These are phyloP conservation scores for Oceanites oceanicus DNA, from an alignment of 2,113 vertebrate genomes.

Conservation along the genomic window DNA sequence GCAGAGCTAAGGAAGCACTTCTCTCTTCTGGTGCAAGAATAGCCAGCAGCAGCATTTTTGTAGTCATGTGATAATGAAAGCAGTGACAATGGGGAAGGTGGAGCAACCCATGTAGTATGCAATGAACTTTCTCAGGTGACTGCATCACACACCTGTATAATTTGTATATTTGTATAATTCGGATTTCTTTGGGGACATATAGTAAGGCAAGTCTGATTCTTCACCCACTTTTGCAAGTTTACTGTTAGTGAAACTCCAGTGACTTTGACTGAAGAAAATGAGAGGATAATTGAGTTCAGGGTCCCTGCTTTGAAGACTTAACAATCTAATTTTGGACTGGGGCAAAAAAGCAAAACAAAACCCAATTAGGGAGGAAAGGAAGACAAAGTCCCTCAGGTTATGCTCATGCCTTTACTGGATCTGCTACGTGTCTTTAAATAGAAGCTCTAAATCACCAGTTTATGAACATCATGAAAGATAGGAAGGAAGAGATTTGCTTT, in stretches of 20 bases:
- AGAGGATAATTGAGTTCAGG: constrained; percentile 48
- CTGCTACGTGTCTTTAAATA: not conserved
- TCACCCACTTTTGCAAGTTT: not conserved
- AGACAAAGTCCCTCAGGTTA: constrained; percentile 39
- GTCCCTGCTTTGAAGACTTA: constrained; percentile 44
- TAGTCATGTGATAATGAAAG: not conserved
- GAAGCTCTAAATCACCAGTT: constrained; percentile 1
- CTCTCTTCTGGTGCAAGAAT: not conserved
- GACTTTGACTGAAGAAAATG: constrained; percentile 37
- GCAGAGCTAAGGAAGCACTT: not conserved
- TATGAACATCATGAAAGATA: not conserved
- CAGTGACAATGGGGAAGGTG: not conserved
- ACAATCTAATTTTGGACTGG: constrained; percentile 33
- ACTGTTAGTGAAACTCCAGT: not conserved
- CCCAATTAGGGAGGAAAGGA: constrained; percentile 29
- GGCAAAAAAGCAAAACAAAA: constrained; percentile 36
- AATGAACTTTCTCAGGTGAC: not conserved
- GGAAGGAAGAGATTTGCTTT: not conserved
- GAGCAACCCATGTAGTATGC: not conserved
- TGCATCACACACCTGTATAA: rapidly evolving
- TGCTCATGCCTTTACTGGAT: not conserved
- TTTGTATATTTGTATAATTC: not conserved
- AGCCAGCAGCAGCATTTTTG: not conserved
- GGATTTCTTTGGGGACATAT: not conserved
- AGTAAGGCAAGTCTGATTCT: not conserved